These are phyloP conservation scores for Pollenia griseotomentosa DNA, from an alignment of 2,888 invertebrate species.

Conservation along the genomic window DNA sequence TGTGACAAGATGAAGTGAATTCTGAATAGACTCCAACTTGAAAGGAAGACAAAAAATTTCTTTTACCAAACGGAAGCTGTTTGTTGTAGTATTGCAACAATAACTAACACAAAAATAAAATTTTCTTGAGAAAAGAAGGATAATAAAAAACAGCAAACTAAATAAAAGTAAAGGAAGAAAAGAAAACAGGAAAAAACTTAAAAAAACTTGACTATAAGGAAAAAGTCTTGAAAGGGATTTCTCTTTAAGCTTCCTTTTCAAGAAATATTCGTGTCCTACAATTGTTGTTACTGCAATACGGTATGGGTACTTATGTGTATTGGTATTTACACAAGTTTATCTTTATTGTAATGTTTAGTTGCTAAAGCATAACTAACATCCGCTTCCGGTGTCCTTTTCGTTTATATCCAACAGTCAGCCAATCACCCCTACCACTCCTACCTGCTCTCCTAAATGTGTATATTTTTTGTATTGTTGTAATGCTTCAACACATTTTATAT, in stretches of 20 bases:
- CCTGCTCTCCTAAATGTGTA: background rate
- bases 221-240: slow-evolving; percentile 10
- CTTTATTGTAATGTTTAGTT: slow-evolving; percentile 19
- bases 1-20: slow-evolving; percentile 51
- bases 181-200: background rate
- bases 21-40: slow-evolving; percentile 20
- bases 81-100: slow-evolving; percentile 41
- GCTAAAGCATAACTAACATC: slow-evolving; percentile 51
- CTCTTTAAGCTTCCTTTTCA: background rate
- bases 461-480: background rate
- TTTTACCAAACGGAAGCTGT: slow-evolving; percentile 35
- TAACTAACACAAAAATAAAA: slow-evolving; percentile 19
- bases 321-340: slow-evolving; percentile 1
- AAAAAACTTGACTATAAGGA: slow-evolving; percentile 1
- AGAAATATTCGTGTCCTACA: background rate
- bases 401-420: background rate
- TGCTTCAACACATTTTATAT: slow-evolving; percentile 31
- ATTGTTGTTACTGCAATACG: background rate
- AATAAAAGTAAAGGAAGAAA: slow-evolving; percentile 13
- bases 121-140: background rate
- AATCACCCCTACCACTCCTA: background rate
- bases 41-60: slow-evolving; percentile 10
- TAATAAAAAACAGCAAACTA: slow-evolving; percentile 22
- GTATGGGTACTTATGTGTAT: background rate
- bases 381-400: slow-evolving; percentile 52